Conservation (phyloP, 1,140 invertebrate genomes). For the Lasaia peninsularis region DNA sequence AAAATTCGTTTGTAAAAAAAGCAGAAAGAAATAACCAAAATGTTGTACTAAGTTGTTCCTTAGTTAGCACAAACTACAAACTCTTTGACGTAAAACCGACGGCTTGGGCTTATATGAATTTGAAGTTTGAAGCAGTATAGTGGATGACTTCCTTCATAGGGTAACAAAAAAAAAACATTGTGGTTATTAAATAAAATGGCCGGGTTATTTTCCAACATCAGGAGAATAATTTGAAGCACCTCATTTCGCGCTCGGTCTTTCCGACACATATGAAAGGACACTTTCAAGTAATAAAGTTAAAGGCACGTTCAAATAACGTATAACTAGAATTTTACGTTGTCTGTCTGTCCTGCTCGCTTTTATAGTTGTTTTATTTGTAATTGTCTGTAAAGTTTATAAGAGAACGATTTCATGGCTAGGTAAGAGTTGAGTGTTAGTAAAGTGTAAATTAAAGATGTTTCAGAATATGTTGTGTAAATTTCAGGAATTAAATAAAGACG, state of each 20-base stretch:
- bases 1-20: too few relatives aligned
- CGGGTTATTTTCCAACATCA: constrained; percentile 15
- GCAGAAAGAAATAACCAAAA: too few relatives aligned
- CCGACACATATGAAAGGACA: constrained; percentile 37
- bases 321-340: constrained; percentile 32
- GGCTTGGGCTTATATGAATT: neutral
- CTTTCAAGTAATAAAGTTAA: constrained; percentile 38
- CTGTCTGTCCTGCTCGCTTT: constrained; percentile 32
- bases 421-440: neutral
- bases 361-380: constrained; percentile 24
- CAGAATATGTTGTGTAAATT: neutral
- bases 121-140: neutral
- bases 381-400: constrained; percentile 1
- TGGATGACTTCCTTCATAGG: constrained; percentile 5
- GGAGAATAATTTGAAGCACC: constrained; percentile 28
- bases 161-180: constrained; percentile 12
- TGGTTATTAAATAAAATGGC: constrained; percentile 10
- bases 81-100: neutral
- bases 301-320: constrained; percentile 35
- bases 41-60: too few relatives aligned
- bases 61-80: too few relatives aligned
- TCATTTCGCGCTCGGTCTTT: constrained; percentile 30
- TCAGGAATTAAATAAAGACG: neutral
- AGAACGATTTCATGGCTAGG: neutral
- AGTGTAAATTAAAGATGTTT: neutral